Conservation (phyloP, 2,113 vertebrate genomes). For the Chrysochloris asiatica region DNA sequence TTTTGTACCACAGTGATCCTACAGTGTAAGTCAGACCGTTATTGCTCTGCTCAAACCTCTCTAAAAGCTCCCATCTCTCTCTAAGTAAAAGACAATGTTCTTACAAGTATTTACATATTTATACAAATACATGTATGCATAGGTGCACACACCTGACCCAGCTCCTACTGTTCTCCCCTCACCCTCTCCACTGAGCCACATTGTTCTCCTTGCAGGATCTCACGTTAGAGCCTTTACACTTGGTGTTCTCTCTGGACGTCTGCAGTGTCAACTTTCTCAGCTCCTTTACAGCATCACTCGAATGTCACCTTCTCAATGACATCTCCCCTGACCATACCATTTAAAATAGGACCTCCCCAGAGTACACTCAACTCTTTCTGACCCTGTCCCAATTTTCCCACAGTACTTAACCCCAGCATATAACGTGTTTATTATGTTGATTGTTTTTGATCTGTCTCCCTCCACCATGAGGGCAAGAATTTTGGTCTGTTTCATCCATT, state of each 20-base stretch:
- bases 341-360: not conserved
- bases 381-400: not conserved
- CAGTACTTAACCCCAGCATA: not conserved
- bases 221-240: not conserved
- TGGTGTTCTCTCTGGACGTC: not conserved
- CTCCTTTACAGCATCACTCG: not conserved
- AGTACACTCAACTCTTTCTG: too few species aligned
- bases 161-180: not conserved
- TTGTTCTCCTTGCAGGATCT: not conserved
- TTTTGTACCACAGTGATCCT: not conserved
- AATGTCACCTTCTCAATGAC: not conserved
- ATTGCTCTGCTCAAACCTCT: not conserved
- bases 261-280: not conserved
- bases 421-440: not conserved
- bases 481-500: not conserved
- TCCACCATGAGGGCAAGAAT: not conserved
- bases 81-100: not conserved
- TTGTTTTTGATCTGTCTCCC: not conserved
- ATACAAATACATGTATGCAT: not conserved
- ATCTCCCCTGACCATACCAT: not conserved
- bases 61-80: not conserved
- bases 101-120: not conserved
- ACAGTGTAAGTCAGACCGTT: not conserved
- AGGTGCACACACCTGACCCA: not conserved
- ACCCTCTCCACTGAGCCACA: not conserved